Evolutionary conservation across 2,113 vertebrate species (phyloP), one percentile per base, ranked within the genome.

Genomic region (Raja brachyura): DNA sequence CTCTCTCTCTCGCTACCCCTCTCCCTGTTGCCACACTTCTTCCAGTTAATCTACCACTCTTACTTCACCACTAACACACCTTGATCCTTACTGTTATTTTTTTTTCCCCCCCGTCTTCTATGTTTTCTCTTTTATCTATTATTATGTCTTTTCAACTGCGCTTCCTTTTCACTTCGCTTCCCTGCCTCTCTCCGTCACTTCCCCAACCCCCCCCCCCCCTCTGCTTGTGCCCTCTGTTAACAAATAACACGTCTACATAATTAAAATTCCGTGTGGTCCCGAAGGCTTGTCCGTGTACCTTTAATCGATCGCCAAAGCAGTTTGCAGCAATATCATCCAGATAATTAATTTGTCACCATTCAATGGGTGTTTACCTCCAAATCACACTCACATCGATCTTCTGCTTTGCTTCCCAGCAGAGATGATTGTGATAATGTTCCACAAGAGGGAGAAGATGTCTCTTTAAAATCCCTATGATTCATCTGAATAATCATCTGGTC

Each of bases 21-120:
- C 83, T 86, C 56, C 77, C 25, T 61, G 56, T 73, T 73, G 86
- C 74, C 83, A 90, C 20, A 33, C 93, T 73, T 25, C 77, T 88
- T 85, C 33, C 90, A 92, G 56, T 93, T 88, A 93, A 48, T 70
- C 59, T 76, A 93, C 93, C 93, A 31, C 93, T 54, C 63, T 93
- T 94, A 93, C 93, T 94, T 93, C 63, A 93, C 85, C 88, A 93
- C 93, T 94, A 93, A 77, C 94, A 94, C 93, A 90, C 93, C 93
- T 93, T 78, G 93, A 75, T 93, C 93, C 95, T 66, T 94, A 94
- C 66, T 94, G 68, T 56, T 73, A 31, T 93, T 94, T 93, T 94
- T 79, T 93, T 94, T 95, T 95, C 94, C n/a, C n/a, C n/a, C n/a
- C 39, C 93, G n/a, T 28, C 93, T 76, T 56, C 93, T 86, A 90